Evolutionary conservation across 2,113 vertebrate genomes (phyloP).

Genomic region (Caloenas nicobarica): DNA sequence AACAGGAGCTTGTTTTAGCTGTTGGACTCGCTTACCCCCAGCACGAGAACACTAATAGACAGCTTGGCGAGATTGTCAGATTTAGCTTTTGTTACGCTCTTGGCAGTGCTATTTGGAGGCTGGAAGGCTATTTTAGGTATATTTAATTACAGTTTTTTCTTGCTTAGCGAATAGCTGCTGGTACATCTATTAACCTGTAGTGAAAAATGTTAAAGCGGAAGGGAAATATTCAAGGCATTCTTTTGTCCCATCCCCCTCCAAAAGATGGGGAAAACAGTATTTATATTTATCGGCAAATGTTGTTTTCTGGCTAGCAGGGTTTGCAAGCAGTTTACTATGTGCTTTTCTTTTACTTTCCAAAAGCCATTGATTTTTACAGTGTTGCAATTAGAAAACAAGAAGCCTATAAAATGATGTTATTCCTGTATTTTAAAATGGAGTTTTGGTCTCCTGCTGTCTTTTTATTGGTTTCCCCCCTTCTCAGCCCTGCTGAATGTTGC

Average conservation of each 20-base stretch:
- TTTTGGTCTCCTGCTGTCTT: slow-evolving; percentile 27
- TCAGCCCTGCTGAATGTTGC: slow-evolving; percentile 2
- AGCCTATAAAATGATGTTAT: slow-evolving; percentile 1
- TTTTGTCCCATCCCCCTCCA: background rate
- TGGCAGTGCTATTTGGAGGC: background rate
- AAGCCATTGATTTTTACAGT: slow-evolving; percentile 46
- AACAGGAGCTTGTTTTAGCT: background rate
- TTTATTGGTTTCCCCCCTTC: slow-evolving; percentile 21
- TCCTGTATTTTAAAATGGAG: slow-evolving; percentile 30
- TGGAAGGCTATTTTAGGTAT: background rate
- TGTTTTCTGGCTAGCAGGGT: background rate
- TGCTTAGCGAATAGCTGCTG: background rate
- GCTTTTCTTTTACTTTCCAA: slow-evolving; percentile 32
- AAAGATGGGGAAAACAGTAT: background rate
- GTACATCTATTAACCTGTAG: background rate
- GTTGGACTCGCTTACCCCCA: accelerated
- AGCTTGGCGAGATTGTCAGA: background rate
- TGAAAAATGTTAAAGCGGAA: background rate
- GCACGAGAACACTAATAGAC: background rate
- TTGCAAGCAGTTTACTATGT: background rate
- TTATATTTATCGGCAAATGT: background rate
- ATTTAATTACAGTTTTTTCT: background rate
- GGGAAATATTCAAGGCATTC: background rate
- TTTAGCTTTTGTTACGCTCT: background rate
- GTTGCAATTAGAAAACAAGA: slow-evolving; percentile 42